Evolutionary conservation across 2,797 vertebrate species (phyloP), one percentile per base, ranked within the genome.

Genomic region (Enteromius thamalakanensis): DNA sequence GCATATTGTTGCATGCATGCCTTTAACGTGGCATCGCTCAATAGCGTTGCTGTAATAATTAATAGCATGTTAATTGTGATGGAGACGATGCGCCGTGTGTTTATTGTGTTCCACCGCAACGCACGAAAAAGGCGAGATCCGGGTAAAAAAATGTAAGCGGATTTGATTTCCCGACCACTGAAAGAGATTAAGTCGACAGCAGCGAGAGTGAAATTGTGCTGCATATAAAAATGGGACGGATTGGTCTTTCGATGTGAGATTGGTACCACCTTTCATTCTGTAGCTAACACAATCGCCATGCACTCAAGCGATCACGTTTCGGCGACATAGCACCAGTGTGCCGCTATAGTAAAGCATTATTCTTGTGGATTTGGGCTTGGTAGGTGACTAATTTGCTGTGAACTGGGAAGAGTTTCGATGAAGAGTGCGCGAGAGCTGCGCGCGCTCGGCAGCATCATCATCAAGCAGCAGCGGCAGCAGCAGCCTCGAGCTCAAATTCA

Each of bases 191-290:
- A 93, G 92, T 91, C 91, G 94, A 95, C 93, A 95, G 95, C 93
- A 90, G 93, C 93, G 95, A 93, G 96, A 97, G 95, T 97, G 96
- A 95, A 96, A 97, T 95, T 94, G 96, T 95, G 95, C 95, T 97
- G 96, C 96, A 96, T 96, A 92, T 96, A 95, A 96, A 96, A 93
- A 95, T 96, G 94, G 96, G 96, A 96, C 96, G 96, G 96, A 96
- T 95, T 96, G 92, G 93, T 95, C 93, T 93, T 92, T 94, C 94
- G 94, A 93, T 95, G 93, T 93, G 93, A 93, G 93, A 92, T 94
- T 94, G 95, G 95, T 94, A 94, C 96, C 95, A 95, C 94, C 95
- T 96, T 96, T 94, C 93, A 94, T 94, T 95, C 95, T 96, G 94
- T 96, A 53, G n/a, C 55, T 2, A 96, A 95, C 94, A 92, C 95